A percentile compares a stretch with the other conserved stretches of the same genome.
These are phyloP conservation scores for Ectobius pallidus DNA, from an alignment of 2,888 invertebrate species.

Conservation along the genomic window DNA sequence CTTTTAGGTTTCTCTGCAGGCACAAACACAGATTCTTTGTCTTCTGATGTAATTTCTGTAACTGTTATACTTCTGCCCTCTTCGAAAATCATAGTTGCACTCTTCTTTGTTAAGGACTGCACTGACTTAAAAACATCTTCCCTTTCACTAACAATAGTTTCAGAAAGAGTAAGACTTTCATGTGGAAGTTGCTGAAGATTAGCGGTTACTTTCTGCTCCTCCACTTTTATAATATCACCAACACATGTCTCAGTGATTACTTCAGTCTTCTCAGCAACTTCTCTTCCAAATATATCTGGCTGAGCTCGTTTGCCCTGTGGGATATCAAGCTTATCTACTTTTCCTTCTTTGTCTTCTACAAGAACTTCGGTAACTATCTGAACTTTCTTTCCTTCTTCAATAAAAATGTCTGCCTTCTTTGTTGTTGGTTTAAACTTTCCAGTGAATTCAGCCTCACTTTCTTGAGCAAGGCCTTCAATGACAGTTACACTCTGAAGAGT, in stretches of 20 bases:
- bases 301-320: constrained; percentile 40
- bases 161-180: constrained; percentile 48
- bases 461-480: constrained; percentile 50
- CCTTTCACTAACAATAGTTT: constrained; percentile 48
- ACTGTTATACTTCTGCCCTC: constrained; percentile 47
- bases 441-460: constrained; percentile 50
- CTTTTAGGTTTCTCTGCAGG: constrained; percentile 47
- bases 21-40: constrained; percentile 49
- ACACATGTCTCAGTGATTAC: constrained; percentile 49
- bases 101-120: constrained; percentile 44
- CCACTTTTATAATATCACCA: constrained; percentile 48
- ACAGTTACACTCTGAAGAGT: constrained; percentile 48
- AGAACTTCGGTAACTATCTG: constrained; percentile 50
- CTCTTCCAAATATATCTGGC: constrained; percentile 52
- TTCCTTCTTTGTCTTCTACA: constrained; percentile 52
- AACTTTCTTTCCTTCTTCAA: constrained; percentile 51
- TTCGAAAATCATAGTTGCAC: constrained; percentile 47
- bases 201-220: constrained; percentile 49
- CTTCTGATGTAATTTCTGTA: constrained; percentile 49
- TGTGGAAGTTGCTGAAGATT: constrained; percentile 46
- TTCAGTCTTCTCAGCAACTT: constrained; percentile 55
- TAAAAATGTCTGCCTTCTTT: constrained; percentile 55
- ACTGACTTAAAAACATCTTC: constrained; percentile 45
- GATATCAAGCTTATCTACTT: constrained; percentile 44
- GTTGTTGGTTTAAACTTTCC: constrained; percentile 52